Evolutionary conservation across 92 coral and sea anemone genomes (phyloP).

Genomic region (Umimayanthus kanabou): DNA sequence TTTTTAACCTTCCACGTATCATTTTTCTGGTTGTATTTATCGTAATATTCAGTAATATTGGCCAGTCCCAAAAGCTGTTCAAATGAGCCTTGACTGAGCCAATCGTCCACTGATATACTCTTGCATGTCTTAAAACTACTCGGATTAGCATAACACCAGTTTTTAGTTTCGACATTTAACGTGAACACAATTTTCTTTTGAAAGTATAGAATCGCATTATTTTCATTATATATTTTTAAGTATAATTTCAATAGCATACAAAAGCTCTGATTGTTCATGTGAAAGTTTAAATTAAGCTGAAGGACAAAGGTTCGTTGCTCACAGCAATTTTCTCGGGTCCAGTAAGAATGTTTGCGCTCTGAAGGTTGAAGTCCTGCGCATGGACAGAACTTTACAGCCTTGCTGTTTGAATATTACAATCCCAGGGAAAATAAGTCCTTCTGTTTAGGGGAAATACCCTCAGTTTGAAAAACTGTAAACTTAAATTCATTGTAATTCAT

Average conservation of each 20-base stretch:
- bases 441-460: background rate
- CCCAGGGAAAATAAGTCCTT: background rate
- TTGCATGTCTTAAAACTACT: background rate
- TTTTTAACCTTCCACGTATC: background rate
- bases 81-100: background rate
- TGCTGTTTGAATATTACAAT: background rate
- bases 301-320: background rate
- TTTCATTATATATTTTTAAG: background rate
- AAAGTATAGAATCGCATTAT: background rate
- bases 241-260: background rate
- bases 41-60: background rate
- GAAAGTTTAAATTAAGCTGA: background rate
- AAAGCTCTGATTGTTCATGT: background rate
- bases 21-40: background rate
- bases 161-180: too few species aligned
- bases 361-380: slow-evolving; percentile 6
- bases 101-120: too few species aligned
- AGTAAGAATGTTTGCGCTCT: slow-evolving; percentile 14
- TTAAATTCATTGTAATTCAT: background rate
- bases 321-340: background rate
- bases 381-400: background rate
- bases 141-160: background rate
- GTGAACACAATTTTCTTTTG: background rate
- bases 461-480: background rate
- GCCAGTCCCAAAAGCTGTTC: slow-evolving; percentile 30